Evolutionary conservation across 2,113 vertebrate genomes (phyloP).

Genomic region (Cynopterus brachyotis): DNA sequence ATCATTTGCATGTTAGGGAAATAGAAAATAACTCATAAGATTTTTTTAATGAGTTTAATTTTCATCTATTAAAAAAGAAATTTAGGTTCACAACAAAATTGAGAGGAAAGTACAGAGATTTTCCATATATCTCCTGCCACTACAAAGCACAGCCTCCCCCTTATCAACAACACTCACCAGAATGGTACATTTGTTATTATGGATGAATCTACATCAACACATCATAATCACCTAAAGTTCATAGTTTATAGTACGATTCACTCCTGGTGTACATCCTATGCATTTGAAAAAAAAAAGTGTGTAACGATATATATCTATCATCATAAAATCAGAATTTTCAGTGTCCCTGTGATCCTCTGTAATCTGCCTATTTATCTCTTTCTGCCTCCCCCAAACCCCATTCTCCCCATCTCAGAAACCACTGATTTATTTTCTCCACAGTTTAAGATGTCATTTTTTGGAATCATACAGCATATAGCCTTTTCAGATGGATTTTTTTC

Average conservation of each 20-base stretch:
- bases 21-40: background rate
- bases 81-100: background rate
- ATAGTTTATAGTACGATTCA: background rate
- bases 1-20: background rate
- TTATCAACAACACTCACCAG: background rate
- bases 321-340: background rate
- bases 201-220: background rate
- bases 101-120: background rate
- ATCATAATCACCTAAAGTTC: background rate
- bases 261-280: background rate
- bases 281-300: background rate
- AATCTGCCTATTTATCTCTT: background rate
- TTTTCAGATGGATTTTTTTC: background rate
- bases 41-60: background rate
- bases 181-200: background rate
- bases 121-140: no score
- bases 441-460: background rate
- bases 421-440: background rate
- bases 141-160: background rate
- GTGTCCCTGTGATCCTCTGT: background rate
- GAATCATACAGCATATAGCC: background rate
- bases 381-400: no score
- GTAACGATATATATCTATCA: background rate
- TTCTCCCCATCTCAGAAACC: background rate
- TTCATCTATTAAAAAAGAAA: background rate